Evolutionary conservation across 1,140 invertebrate species (phyloP).

Genomic region (Araneus ventricosus): DNA sequence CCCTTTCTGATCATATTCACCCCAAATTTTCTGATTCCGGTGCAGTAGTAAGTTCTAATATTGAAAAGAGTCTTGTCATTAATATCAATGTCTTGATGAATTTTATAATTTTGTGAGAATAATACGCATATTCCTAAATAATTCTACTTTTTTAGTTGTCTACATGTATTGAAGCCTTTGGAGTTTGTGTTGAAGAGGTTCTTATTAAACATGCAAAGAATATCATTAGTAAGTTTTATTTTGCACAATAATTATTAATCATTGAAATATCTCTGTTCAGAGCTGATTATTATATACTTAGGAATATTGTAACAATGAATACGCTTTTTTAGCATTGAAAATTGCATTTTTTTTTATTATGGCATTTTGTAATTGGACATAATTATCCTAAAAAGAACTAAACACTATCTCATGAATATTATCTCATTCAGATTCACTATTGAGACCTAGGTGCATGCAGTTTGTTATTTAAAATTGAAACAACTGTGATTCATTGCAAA

Average conservation of each 20-base stretch:
- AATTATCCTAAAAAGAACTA: too few relatives aligned
- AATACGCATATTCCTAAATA: not conserved
- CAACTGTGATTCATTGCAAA: too few relatives aligned
- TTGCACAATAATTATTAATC: not conserved
- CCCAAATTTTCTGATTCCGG: conserved; percentile 86
- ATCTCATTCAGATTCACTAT: too few relatives aligned
- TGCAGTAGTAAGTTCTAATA: conserved; percentile 82
- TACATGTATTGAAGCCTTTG: conserved; percentile 89
- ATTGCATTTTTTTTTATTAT: too few relatives aligned
- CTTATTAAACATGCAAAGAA: conserved; percentile 93
- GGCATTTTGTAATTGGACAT: too few relatives aligned
- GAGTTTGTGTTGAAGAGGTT: conserved; percentile 89
- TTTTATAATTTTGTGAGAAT: not conserved
- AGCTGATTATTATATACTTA: too few relatives aligned
- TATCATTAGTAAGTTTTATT: conserved; percentile 83
- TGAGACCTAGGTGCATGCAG: too few relatives aligned
- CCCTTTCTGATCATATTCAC: conserved; percentile 82
- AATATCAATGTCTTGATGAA: not conserved
- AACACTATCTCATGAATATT: too few relatives aligned
- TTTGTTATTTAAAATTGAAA: too few relatives aligned
- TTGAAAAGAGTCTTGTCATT: too few relatives aligned
- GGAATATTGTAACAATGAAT: too few relatives aligned
- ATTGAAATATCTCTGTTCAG: not conserved
- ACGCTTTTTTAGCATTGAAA: too few relatives aligned
- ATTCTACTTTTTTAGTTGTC: conserved; percentile 77